These are phyloP conservation scores for Gymnosoma rotundatum DNA, from an alignment of 2,888 invertebrate genomes.

Conservation along the genomic window DNA sequence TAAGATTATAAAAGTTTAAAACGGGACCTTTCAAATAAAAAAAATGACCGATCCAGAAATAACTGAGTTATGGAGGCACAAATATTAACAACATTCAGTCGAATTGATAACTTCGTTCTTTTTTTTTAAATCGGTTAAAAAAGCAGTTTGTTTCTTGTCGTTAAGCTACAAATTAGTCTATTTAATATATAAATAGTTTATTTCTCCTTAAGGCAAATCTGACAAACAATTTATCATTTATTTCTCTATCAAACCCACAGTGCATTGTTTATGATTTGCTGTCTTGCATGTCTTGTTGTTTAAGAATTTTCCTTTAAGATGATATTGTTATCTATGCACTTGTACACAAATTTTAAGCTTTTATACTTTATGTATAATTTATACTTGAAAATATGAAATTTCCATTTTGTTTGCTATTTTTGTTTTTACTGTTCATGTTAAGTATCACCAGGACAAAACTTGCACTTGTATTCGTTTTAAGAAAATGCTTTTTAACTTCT, in stretches of 20 bases:
- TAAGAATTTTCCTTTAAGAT: constrained; percentile 54
- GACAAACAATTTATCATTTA: background rate
- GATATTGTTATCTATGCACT: constrained; percentile 68
- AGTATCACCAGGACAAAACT: constrained; percentile 51
- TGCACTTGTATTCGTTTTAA: constrained; percentile 29
- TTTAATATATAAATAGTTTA: too few species aligned
- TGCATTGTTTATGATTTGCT: constrained; percentile 47
- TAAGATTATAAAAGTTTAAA: too few species aligned
- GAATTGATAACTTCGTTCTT: too few species aligned
- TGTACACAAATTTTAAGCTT: constrained; percentile 50
- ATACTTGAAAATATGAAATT: constrained; percentile 54
- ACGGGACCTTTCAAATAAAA: too few species aligned
- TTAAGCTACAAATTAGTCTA: too few species aligned
- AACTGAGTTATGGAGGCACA: too few species aligned
- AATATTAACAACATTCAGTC: too few species aligned
- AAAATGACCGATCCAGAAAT: too few species aligned
- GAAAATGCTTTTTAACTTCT: constrained; percentile 50
- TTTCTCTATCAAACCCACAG: background rate
- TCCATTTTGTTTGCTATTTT: constrained; percentile 41
- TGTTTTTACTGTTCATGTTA: constrained; percentile 34
- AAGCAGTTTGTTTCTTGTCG: too few species aligned
- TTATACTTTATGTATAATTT: constrained; percentile 58
- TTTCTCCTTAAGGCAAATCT: too few species aligned
- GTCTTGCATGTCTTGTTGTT: constrained; percentile 45
- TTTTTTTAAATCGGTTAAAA: too few species aligned